Percentiles rank a stretch among this genome's conserved stretches.
Conservation (phyloP, 2,113 vertebrate genomes). For the Poeciliopsis occidentalis region DNA sequence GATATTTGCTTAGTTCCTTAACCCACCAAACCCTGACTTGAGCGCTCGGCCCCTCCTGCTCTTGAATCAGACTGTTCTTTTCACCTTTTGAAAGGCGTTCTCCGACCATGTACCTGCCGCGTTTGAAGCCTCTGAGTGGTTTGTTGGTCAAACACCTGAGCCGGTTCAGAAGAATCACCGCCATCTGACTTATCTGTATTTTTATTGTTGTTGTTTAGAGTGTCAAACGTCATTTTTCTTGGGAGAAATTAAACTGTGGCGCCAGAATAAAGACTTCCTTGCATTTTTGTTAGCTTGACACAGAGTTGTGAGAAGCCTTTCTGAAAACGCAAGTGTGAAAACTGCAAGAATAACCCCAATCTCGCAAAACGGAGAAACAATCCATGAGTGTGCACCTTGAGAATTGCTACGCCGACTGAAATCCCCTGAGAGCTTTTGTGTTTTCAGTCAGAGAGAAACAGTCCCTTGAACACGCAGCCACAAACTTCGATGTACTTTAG, state of each 20-base stretch:
- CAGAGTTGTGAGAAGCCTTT: background rate
- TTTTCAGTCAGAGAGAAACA: background rate
- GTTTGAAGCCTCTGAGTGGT: slow-evolving; percentile 39
- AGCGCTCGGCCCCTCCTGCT: slow-evolving; percentile 46
- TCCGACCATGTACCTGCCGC: slow-evolving; percentile 36
- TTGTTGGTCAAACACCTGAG: slow-evolving; percentile 14
- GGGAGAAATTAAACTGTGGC: background rate
- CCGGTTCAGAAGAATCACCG: slow-evolving; percentile 21
- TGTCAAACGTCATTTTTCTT: background rate
- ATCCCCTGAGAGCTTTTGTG: slow-evolving; percentile 4
- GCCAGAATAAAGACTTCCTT: background rate
- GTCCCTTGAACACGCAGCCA: background rate
- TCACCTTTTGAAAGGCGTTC: slow-evolving; percentile 31
- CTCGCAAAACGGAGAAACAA: no score
- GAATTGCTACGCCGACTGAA: background rate
- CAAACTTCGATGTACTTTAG: background rate
- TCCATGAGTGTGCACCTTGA: background rate
- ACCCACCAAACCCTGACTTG: slow-evolving; percentile 55
- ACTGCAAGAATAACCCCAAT: no score
- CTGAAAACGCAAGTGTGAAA: background rate
- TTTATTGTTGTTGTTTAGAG: background rate
- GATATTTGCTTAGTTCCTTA: slow-evolving; percentile 68
- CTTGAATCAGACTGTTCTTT: slow-evolving; percentile 53
- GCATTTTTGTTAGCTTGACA: background rate
- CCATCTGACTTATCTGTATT: background rate